Percentiles rank a stretch among this genome's conserved stretches.
These are phyloP conservation scores for Ia io DNA, from an alignment of 2,113 vertebrate species.

Conservation along the genomic window DNA sequence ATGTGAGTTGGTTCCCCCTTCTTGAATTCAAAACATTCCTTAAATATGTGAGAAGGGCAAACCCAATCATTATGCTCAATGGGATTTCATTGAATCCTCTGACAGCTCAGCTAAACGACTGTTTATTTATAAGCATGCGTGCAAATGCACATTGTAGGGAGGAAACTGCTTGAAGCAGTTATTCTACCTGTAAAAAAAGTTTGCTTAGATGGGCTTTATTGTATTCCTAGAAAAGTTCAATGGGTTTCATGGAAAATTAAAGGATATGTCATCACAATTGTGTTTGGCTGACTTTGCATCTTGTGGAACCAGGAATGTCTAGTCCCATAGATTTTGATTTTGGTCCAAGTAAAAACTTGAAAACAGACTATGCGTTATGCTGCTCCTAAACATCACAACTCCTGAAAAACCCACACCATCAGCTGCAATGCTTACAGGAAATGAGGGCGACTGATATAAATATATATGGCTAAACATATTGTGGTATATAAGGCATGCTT, in stretches of 20 bases:
- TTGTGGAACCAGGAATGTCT: conserved; percentile 31
- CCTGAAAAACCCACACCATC: not conserved
- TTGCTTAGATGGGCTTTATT: conserved; percentile 23
- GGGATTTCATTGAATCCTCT: not conserved
- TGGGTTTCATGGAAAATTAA: not conserved
- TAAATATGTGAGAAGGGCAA: not conserved
- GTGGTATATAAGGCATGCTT: not conserved
- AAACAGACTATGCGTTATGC: not conserved
- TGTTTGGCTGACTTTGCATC: conserved; percentile 9
- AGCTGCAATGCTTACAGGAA: not conserved
- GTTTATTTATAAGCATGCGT: conserved; percentile 28
- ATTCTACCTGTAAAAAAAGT: conserved; percentile 60
- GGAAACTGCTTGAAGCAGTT: conserved; percentile 1
- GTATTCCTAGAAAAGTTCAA: conserved; percentile 6
- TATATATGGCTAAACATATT: not conserved
- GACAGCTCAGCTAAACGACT: conserved; percentile 55
- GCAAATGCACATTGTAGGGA: not conserved
- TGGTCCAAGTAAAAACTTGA: not conserved
- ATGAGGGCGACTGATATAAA: not conserved
- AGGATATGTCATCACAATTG: conserved; percentile 37
- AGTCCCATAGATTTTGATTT: conserved; percentile 5
- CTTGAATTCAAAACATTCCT: conserved; percentile 41
- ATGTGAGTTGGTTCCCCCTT: not conserved
- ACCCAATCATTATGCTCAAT: not conserved
- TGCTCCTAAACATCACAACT: not conserved